Evolutionary conservation across 2,888 invertebrate genomes (phyloP).

Genomic region (Thelaira solivaga): DNA sequence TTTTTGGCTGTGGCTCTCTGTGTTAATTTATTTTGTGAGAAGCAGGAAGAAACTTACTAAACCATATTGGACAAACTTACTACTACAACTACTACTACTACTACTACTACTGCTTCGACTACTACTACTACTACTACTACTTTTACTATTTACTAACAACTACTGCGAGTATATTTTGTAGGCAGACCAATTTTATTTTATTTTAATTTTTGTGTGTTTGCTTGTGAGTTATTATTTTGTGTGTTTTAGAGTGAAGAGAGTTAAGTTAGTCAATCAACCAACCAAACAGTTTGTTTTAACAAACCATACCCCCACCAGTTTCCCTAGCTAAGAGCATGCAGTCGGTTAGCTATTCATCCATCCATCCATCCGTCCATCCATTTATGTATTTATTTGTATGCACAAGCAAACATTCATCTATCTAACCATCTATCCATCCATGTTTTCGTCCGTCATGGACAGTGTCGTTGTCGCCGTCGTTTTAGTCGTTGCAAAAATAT

Average conservation of each 20-base stretch:
- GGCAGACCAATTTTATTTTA: slow-evolving; percentile 35
- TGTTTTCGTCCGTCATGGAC: slow-evolving; percentile 9
- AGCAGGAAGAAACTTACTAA: slow-evolving; percentile 28
- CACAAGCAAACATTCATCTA: background rate
- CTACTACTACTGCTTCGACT: background rate
- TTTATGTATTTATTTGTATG: too few species aligned
- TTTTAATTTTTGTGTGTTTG: background rate
- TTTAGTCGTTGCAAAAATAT: slow-evolving; percentile 29
- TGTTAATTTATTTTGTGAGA: background rate
- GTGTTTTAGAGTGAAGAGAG: slow-evolving; percentile 8
- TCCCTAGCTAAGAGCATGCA: slow-evolving; percentile 22
- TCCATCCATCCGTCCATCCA: slow-evolving; percentile 13
- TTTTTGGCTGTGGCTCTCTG: background rate
- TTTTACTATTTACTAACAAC: too few species aligned
- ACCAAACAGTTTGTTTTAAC: slow-evolving; percentile 14
- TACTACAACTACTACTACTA: slow-evolving; percentile 13
- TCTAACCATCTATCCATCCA: slow-evolving; percentile 8
- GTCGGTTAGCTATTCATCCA: slow-evolving; percentile 40
- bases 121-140: slow-evolving; percentile 20
- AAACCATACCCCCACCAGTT: background rate
- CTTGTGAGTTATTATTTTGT: background rate
- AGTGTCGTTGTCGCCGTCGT: slow-evolving; percentile 36
- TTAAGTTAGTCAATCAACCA: slow-evolving; percentile 1
- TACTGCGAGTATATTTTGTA: slow-evolving; percentile 45
- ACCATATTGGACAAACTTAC: slow-evolving; percentile 27